Conservation (phyloP, 1,140 invertebrate species). For the Brachionus plicatilis region DNA sequence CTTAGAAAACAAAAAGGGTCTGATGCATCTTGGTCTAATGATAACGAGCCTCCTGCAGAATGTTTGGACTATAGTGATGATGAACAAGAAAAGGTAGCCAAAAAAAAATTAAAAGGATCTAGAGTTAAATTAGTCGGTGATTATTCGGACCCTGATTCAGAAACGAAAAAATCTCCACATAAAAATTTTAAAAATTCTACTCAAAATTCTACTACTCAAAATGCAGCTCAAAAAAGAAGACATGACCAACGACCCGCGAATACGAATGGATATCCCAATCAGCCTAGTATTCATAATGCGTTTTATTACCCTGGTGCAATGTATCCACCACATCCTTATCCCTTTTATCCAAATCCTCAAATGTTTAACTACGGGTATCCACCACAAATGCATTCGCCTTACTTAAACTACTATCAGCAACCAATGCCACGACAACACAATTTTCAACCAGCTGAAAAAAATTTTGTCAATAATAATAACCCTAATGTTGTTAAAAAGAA, state of each 20-base stretch:
- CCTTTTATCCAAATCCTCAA: constrained; percentile 14
- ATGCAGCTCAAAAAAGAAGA: background rate
- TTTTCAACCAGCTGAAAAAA: background rate
- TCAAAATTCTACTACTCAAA: background rate
- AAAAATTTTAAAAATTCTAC: background rate
- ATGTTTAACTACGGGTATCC: background rate
- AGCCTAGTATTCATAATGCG: background rate
- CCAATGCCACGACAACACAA: background rate
- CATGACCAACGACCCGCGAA: background rate
- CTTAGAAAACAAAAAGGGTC: constrained; percentile 67
- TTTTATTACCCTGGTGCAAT: background rate
- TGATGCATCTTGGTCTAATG: constrained; percentile 76
- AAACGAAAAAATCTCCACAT: background rate
- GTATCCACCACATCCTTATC: background rate
- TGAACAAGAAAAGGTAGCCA: constrained; percentile 29
- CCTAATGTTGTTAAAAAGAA: constrained; percentile 5
- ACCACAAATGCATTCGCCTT: background rate
- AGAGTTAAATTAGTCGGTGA: background rate
- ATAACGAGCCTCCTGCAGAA: constrained; percentile 69
- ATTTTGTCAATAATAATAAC: background rate
- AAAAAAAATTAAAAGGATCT: background rate
- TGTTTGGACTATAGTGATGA: constrained; percentile 41
- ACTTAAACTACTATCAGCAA: background rate
- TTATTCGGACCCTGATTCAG: background rate
- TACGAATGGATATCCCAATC: background rate